These are phyloP conservation scores for Typhlichthys subterraneus DNA, from an alignment of 2,797 vertebrate species.

Conservation along the genomic window DNA sequence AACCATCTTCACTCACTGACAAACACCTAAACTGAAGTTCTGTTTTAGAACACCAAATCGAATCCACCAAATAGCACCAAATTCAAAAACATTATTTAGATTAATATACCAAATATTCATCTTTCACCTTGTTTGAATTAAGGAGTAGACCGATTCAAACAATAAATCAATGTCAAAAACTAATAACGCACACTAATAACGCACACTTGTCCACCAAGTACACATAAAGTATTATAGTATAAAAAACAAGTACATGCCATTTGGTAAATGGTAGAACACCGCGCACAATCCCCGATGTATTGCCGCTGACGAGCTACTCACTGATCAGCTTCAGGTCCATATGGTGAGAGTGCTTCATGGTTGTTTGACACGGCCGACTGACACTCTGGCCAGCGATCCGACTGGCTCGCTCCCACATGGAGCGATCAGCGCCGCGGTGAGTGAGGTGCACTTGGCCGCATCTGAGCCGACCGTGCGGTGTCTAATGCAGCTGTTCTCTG, in stretches of 20 bases:
- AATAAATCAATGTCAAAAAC: no score
- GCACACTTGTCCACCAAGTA: no score
- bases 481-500: constrained; percentile 73
- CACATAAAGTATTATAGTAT: no score
- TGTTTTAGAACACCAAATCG: no score
- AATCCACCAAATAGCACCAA: no score
- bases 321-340: constrained; percentile 78
- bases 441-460: constrained; percentile 77
- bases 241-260: not conserved
- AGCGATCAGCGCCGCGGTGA: constrained; percentile 56
- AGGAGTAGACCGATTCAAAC: not conserved
- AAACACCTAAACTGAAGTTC: no score
- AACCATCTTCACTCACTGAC: no score
- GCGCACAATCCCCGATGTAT: not conserved
- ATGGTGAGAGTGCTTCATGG: constrained; percentile 76
- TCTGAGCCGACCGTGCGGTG: constrained; percentile 69
- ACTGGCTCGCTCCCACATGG: constrained; percentile 42
- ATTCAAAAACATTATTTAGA: not conserved
- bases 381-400: constrained; percentile 13
- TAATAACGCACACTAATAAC: no score
- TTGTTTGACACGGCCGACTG: constrained; percentile 43
- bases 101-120: not conserved
- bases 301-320: constrained; percentile 77
- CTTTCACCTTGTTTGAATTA: not conserved
- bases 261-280: not conserved